A percentile compares a stretch with the other conserved stretches of the same genome.
phyloP scores from a whole-genome alignment of 2,797 vertebrate species.

The Podarcis lilfordi region DNA sequence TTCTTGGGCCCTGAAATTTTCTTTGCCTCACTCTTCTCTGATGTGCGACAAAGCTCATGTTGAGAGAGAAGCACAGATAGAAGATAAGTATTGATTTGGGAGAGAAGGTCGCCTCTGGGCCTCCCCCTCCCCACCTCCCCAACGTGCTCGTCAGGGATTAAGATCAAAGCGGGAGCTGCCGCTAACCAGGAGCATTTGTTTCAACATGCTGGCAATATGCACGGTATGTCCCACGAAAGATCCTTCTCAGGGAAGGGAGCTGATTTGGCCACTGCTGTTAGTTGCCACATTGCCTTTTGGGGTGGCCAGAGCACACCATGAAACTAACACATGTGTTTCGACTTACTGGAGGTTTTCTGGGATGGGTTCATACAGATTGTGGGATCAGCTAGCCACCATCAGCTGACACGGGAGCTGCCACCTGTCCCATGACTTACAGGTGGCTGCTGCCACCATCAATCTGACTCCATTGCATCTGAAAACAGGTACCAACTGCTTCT shows the following conservation, averaged over 20 bases:
- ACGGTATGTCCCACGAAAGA: neutral
- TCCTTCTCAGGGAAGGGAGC: neutral
- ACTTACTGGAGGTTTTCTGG: neutral
- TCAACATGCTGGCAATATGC: neutral
- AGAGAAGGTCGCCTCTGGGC: conserved; percentile 13
- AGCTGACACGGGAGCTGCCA: neutral
- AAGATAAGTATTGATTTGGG: neutral
- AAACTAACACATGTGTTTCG: neutral
- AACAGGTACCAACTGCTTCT: neutral
- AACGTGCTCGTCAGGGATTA: accelerated
- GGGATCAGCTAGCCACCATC: neutral
- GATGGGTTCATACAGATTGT: neutral
- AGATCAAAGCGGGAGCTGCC: accelerated
- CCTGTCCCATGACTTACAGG: too few species aligned
- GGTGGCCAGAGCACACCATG: too few species aligned
- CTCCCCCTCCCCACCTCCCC: neutral
- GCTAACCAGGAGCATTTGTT: neutral
- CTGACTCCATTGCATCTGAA: too few species aligned
- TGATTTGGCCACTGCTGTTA: neutral
- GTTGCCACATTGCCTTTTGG: neutral
- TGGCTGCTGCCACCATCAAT: too few species aligned
- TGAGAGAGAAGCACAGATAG: neutral
- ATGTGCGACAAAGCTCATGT: neutral
- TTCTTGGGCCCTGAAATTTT: neutral
- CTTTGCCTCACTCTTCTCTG: neutral